Base-by-base conservation (phyloP, 2,113 vertebrate species). In the Myrmecophaga tridactyla region DNA sequence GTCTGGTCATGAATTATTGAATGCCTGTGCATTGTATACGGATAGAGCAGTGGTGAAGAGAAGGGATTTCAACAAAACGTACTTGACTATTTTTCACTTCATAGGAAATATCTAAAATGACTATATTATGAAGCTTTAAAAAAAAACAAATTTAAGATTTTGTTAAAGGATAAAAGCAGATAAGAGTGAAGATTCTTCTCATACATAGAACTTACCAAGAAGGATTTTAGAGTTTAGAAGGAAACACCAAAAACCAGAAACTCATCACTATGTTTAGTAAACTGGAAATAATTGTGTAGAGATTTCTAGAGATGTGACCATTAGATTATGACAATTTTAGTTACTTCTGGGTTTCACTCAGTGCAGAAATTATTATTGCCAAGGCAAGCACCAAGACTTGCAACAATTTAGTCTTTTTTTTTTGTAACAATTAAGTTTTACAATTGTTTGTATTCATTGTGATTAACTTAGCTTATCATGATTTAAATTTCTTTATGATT, bases 81-180 rank as follows among this genome's bases (percentile, higher is more conserved):
- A 62, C 4, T 81, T 51, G 53, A 43, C 39, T 63, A 48, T 86
- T 89, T 80, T 95, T 95, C 34, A 92, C 58, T 94, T 89, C 8
- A 67, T 90, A 90, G 21, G 34, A 94, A 89, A 23, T 72, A 87
- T 76, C 70, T 62, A 11, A 76, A 96, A 94, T 89, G 34, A 53
- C 76, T 15, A 60, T 17, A 48, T 29, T 1, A 43, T 78, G 46
- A 77, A 6, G 34, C 85, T 89, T 69, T 39, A 4, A 39, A 46
- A 75, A 62, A 58, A 96, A 86, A 56, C 51, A 87, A 36, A 34
- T 80, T 76, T 83, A 70, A 34, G 7, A 82, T 56, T 95, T 75
- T 65, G 51, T 39, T 53, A 78, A 87, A 93, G 18, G 17, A n/a
- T 69, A 82, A 89, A 89, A 81, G 6, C n/a, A 89, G n/a, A 62